Evolutionary conservation across 2,113 vertebrate genomes (phyloP), one percentile per base, ranked within the genome.

Genomic region (Morone saxatilis): DNA sequence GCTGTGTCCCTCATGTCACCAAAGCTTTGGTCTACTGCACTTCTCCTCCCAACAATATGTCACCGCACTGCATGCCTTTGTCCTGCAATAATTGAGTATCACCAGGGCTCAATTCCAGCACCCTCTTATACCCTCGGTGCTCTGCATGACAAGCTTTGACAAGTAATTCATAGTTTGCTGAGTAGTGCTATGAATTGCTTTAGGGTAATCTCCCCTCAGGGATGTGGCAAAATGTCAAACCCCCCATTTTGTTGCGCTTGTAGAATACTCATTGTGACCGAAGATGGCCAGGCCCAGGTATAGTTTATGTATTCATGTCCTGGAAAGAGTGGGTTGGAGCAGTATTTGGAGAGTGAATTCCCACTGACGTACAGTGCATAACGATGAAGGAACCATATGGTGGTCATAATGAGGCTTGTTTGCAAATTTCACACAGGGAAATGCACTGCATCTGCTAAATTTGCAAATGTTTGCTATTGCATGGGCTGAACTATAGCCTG

Each of bases 101-200:
- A 85, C 72, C 54, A 20, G 70, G 63, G 56, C 80, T 75, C 83
- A 80, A 31, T 50, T 82, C 59, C 61, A 62, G 71, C 71, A 38
- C 63, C 66, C 38, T 31, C 19, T 70, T 66, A 50, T 57, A 71
- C 17, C 61, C 54, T 38, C 5, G 51, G 38, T 83, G 47, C 17
- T 79, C 68, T 51, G 60, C 48, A 76, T 76, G 81, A 70, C 69
- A 31, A 67, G 78, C 87, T 90, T 86, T 86, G 84, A 86, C 81
- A 89, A 88, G 80, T 90, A 88, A 89, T 84, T 92, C 75, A 84
- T 85, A 80, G 82, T 82, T 90, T 88, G 78, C 86, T 72, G 78
- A 89, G 73, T 71, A 76, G 72, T 36, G 53, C 69, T 43, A 75
- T 84, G 86, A 89, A 86, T 87, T 85, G 59, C 83, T 84, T 86